A percentile compares a stretch with the other conserved stretches of the same genome.
Conservation (phyloP, 2,113 vertebrate genomes). For the Paratilapia polleni region DNA sequence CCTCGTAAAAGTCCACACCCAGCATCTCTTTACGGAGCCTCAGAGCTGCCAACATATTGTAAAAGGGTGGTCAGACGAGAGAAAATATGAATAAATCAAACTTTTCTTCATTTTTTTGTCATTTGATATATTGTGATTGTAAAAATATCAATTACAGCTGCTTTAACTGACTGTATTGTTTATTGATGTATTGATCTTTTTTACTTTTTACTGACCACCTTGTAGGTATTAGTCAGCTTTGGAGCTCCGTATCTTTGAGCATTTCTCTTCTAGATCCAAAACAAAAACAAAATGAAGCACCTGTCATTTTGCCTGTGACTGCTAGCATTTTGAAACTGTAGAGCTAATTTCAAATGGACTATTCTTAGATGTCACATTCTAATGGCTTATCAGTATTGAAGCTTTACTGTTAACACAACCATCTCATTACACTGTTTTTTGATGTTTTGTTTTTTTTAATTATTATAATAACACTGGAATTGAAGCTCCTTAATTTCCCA, state of each 20-base stretch:
- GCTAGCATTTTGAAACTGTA: background rate
- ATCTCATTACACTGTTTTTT: background rate
- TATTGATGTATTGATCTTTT: too few relatives aligned
- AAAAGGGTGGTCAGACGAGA: background rate
- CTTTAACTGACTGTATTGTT: background rate
- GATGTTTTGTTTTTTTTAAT: background rate
- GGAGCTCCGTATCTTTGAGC: background rate
- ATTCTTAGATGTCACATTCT: background rate
- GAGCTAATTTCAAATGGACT: background rate
- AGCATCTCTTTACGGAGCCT: background rate
- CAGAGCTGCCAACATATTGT: background rate
- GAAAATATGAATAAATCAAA: background rate
- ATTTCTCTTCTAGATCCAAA: background rate
- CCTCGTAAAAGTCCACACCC: background rate
- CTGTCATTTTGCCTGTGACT: background rate
- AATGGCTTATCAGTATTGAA: background rate
- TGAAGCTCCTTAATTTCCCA: background rate
- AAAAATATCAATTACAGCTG: background rate
- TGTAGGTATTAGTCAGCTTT: constrained; percentile 14
- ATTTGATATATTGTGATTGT: background rate
- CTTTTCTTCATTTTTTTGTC: background rate
- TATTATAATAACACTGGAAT: background rate
- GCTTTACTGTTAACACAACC: background rate
- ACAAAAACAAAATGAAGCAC: background rate
- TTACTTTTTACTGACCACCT: background rate